These are phyloP conservation scores for Acanthochromis polyacanthus DNA, from an alignment of 2,113 vertebrate genomes.

Conservation along the genomic window DNA sequence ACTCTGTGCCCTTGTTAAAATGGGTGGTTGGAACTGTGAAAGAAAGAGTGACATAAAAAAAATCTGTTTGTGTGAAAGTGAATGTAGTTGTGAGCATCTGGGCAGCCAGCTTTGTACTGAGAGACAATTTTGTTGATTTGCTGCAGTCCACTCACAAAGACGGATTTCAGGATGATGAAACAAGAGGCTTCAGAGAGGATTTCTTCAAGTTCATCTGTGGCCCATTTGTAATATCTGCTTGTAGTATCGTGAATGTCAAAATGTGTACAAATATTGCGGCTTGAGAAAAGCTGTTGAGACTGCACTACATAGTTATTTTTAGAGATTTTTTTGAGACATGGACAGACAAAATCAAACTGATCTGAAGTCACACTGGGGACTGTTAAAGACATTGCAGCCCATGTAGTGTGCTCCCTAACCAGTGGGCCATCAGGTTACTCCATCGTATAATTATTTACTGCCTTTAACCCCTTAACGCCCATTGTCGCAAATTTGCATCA, in stretches of 20 bases:
- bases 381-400: no score
- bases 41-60: constrained; percentile 11
- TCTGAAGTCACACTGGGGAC: no score
- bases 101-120: neutral
- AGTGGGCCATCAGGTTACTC: no score
- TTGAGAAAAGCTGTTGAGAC: neutral
- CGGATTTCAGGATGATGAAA: neutral
- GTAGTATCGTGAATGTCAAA: neutral
- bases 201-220: neutral
- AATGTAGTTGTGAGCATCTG: neutral
- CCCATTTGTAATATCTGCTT: neutral
- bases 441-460: no score
- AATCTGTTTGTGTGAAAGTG: constrained; percentile 15
- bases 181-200: neutral
- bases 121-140: neutral
- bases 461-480: no score
- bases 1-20: constrained; percentile 1
- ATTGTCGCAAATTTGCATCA: no score
- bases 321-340: no score
- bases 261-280: neutral
- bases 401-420: no score
- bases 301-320: neutral
- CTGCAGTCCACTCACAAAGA: neutral
- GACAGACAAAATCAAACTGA: no score
- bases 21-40: neutral